Conservation (phyloP, 2,888 invertebrate species). For the Dynastes grantii region DNA sequence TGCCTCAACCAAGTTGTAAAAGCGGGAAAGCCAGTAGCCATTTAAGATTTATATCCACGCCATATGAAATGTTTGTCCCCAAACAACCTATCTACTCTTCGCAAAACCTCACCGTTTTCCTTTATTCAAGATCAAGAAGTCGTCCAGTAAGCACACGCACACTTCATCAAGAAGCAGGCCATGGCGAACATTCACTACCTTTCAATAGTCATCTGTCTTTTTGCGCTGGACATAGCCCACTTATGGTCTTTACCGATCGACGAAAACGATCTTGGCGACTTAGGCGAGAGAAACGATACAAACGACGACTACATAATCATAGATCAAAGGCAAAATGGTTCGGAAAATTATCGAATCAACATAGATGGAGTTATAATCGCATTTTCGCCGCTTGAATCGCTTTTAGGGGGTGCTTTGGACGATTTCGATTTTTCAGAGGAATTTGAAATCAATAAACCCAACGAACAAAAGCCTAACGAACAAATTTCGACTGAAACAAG, state of each 20-base stretch:
- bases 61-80: background rate
- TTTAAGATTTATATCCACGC: background rate
- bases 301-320: slow-evolving; percentile 68
- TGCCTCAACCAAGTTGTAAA: background rate
- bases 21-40: background rate
- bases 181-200: slow-evolving; percentile 8
- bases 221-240: slow-evolving; percentile 1
- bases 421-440: slow-evolving; percentile 62
- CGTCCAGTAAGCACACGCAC: background rate
- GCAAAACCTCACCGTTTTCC: background rate
- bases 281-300: slow-evolving; percentile 44
- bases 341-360: slow-evolving; percentile 81
- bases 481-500: slow-evolving; percentile 25
- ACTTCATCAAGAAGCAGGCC: background rate
- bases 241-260: slow-evolving; percentile 9
- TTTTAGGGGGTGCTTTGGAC: slow-evolving; percentile 74
- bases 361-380: slow-evolving; percentile 81
- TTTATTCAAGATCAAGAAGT: background rate
- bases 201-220: slow-evolving; percentile 1
- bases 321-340: slow-evolving; percentile 86
- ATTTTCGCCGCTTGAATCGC: slow-evolving; percentile 76
- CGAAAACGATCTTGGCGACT: slow-evolving; percentile 4
- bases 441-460: slow-evolving; percentile 22
- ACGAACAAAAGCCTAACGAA: slow-evolving; percentile 9
- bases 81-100: background rate